Evolutionary conservation across 1,140 invertebrate genomes (phyloP).

Genomic region (Nymphalis io): DNA sequence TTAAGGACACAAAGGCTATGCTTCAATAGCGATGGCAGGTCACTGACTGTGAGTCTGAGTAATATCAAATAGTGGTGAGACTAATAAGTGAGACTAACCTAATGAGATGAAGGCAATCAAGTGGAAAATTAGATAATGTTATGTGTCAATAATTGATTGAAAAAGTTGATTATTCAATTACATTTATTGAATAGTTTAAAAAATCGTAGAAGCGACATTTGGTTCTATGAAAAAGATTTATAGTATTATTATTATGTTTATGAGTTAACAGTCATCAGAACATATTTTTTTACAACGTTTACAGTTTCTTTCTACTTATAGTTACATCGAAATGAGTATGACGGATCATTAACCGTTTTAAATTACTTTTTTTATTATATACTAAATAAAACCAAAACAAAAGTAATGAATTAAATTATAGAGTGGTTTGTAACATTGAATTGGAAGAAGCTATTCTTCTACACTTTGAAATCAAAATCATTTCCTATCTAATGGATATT

Average conservation of each 20-base stretch:
- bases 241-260: no score
- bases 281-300: background rate
- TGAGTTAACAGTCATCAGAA: background rate
- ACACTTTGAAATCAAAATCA: conserved; percentile 10
- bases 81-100: conserved; percentile 16
- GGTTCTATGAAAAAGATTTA: background rate
- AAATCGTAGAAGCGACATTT: background rate
- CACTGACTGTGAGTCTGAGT: conserved; percentile 5
- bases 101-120: conserved; percentile 6
- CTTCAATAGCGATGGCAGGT: background rate
- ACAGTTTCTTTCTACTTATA: background rate
- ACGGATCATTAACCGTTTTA: conserved; percentile 2
- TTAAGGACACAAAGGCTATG: conserved; percentile 4
- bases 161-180: background rate
- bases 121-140: conserved; percentile 14
- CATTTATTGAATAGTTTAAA: background rate
- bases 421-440: background rate
- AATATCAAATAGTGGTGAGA: conserved; percentile 10
- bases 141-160: conserved; percentile 4
- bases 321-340: background rate
- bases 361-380: conserved; percentile 17
- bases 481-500: conserved; percentile 16
- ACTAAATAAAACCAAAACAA: conserved; percentile 10
- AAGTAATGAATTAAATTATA: conserved; percentile 10
- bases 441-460: conserved; percentile 27